Evolutionary conservation across 2,113 vertebrate species (phyloP).

Genomic region (Rhabdornis inornatus): DNA sequence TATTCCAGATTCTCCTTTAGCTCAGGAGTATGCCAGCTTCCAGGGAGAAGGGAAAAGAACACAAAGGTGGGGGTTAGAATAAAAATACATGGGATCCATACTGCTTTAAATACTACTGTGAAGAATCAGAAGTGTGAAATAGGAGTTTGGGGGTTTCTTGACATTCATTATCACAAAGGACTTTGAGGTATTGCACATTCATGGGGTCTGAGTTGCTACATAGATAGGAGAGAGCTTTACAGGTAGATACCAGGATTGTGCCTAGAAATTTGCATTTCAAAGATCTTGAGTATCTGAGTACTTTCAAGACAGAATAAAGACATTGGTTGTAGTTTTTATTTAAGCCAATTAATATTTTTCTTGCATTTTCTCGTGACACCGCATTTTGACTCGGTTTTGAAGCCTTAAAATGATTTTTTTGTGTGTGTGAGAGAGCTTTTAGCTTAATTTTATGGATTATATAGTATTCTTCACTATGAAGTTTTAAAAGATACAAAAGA

Average conservation of each 20-base stretch:
- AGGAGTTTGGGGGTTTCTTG: background rate
- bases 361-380: slow-evolving; percentile 24
- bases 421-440: slow-evolving; percentile 32
- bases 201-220: too few relatives aligned
- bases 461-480: slow-evolving; percentile 62
- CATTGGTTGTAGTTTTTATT: slow-evolving; percentile 27
- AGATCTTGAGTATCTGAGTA: background rate
- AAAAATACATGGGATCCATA: background rate
- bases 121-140: background rate
- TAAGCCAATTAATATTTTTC: slow-evolving; percentile 34
- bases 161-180: background rate
- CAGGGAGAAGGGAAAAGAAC: background rate
- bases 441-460: slow-evolving; percentile 65
- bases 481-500: slow-evolving; percentile 81
- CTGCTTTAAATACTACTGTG: background rate
- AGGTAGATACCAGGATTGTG: background rate
- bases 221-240: background rate
- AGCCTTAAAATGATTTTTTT: slow-evolving; percentile 19
- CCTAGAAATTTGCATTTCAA: background rate
- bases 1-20: background rate
- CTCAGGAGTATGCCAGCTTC: background rate
- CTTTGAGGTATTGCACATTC: background rate
- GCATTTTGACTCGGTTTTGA: slow-evolving; percentile 47
- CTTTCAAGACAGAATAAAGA: background rate
- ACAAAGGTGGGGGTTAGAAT: background rate